Conservation (phyloP, 2,797 vertebrate genomes). For the Notamacropus eugenii region DNA sequence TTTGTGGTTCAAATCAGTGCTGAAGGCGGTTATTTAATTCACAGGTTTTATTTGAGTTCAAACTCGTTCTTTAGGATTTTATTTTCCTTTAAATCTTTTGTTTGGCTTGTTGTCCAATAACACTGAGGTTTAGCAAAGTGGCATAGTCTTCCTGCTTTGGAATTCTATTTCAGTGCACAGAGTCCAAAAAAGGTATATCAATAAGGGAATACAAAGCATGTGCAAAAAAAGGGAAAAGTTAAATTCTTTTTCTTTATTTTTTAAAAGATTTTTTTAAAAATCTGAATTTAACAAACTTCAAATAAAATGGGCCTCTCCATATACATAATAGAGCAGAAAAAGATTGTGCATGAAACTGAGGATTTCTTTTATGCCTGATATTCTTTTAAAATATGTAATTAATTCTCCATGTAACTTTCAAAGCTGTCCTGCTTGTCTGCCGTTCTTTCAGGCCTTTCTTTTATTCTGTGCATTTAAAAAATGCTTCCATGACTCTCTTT, state of each 20-base stretch:
- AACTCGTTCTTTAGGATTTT: slow-evolving; percentile 19
- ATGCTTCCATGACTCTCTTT: background rate
- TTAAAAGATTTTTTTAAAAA: background rate
- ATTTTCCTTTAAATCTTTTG: slow-evolving; percentile 26
- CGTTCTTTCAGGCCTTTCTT: background rate
- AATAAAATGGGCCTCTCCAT: background rate
- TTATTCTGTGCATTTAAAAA: background rate
- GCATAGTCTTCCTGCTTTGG: slow-evolving; percentile 36
- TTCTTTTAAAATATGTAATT: background rate
- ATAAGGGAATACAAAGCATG: background rate
- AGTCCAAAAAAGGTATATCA: background rate
- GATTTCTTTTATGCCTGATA: background rate
- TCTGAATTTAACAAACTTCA: background rate
- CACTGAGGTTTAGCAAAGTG: background rate
- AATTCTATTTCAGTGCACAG: background rate
- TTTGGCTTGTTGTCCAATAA: slow-evolving; percentile 41
- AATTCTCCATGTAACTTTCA: background rate
- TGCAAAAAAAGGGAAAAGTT: background rate
- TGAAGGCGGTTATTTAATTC: background rate
- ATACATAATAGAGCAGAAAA: background rate
- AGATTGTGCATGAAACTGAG: background rate
- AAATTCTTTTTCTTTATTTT: background rate
- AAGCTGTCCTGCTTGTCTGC: background rate
- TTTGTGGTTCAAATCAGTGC: background rate
- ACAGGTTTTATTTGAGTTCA: slow-evolving; percentile 28